These are phyloP conservation scores for Gryllus bimaculatus DNA, from an alignment of 1,140 invertebrate species.

Conservation along the genomic window DNA sequence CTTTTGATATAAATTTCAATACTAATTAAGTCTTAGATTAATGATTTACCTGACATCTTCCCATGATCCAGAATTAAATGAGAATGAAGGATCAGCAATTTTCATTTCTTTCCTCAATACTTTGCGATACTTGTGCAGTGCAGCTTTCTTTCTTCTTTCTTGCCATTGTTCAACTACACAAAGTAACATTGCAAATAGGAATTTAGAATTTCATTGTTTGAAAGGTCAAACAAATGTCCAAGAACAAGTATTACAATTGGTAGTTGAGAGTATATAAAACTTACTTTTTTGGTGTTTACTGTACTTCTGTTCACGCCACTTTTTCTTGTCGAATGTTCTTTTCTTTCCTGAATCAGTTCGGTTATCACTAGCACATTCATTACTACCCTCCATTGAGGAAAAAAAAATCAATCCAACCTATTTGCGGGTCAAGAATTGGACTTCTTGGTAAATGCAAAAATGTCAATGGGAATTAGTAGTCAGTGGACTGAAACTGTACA, in stretches of 20 bases:
- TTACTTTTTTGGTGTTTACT: constrained; percentile 53
- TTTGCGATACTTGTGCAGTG: constrained; percentile 44
- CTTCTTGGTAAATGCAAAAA: too few species aligned
- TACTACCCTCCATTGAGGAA: too few species aligned
- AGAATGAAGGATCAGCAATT: neutral
- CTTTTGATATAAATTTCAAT: neutral
- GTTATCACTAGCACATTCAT: too few species aligned
- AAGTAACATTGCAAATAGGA: neutral
- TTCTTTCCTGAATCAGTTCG: constrained; percentile 23
- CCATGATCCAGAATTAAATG: neutral
- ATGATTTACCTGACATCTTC: neutral
- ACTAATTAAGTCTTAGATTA: neutral
- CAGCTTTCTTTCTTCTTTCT: constrained; percentile 44
- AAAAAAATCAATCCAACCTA: too few species aligned
- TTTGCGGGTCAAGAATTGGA: too few species aligned
- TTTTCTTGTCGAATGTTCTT: constrained; percentile 52
- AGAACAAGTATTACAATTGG: neutral
- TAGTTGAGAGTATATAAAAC: neutral
- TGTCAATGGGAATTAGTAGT: too few species aligned
- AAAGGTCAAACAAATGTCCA: neutral
- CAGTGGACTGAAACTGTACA: too few species aligned
- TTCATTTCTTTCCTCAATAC: constrained; percentile 39
- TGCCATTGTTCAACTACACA: constrained; percentile 49
- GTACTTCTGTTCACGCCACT: constrained; percentile 52
- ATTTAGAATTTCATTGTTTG: neutral